A percentile compares a stretch with the other conserved stretches of the same genome.
Conservation (phyloP, 2,888 invertebrate species). For the Stenotaenia linearis region DNA sequence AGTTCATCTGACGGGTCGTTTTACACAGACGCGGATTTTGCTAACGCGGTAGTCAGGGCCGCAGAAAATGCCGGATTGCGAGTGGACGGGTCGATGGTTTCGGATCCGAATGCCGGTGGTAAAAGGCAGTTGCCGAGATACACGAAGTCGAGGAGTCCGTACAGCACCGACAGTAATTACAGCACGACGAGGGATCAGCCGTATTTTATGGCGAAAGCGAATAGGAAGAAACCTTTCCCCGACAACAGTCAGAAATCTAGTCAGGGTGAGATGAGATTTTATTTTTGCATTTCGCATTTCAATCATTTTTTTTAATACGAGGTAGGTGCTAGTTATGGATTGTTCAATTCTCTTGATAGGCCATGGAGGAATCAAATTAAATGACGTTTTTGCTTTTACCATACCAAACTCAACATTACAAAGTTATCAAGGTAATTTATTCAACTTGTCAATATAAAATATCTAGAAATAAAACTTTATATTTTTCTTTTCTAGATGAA, state of each 20-base stretch:
- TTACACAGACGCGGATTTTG: constrained; percentile 49
- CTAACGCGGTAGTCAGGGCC: constrained; percentile 48
- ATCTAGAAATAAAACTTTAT: too few species aligned
- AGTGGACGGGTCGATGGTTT: constrained; percentile 42
- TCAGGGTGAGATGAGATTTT: neutral
- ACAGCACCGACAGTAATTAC: constrained; percentile 49
- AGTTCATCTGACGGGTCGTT: constrained; percentile 48
- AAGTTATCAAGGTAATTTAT: neutral
- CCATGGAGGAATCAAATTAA: constrained; percentile 27
- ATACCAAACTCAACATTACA: neutral
- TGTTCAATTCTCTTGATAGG: constrained; percentile 33
- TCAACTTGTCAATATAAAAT: too few species aligned
- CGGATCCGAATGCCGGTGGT: constrained; percentile 34
- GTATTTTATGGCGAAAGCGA: constrained; percentile 33
- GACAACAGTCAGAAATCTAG: neutral
- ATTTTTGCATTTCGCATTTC: neutral
- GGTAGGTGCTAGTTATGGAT: neutral
- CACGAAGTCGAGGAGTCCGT: constrained; percentile 45
- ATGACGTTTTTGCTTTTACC: constrained; percentile 5
- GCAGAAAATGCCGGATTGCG: constrained; percentile 48
- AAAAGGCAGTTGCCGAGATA: neutral
- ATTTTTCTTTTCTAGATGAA: neutral
- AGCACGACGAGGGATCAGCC: constrained; percentile 41
- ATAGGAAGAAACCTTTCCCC: constrained; percentile 31
- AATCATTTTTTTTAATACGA: neutral